These are phyloP conservation scores for Ophion obscuratus DNA, from an alignment of 2,888 invertebrate genomes.

Conservation along the genomic window DNA sequence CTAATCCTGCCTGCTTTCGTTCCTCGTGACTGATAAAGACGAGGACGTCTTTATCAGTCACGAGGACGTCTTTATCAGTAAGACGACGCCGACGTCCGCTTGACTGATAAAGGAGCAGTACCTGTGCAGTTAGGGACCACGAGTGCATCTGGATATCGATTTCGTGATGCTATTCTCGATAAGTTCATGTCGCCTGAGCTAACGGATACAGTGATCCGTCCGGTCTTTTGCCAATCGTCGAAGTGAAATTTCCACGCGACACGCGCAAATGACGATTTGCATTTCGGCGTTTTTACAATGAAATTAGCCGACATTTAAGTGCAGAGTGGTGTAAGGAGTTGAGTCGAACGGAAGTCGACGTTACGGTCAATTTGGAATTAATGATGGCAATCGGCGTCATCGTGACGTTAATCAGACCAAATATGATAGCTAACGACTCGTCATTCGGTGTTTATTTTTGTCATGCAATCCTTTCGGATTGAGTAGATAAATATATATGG, in stretches of 20 bases:
- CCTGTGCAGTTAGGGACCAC: not conserved
- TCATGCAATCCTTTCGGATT: not conserved
- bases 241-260: not conserved
- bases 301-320: not conserved
- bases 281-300: not conserved
- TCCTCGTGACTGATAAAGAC: too few species aligned
- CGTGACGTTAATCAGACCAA: not conserved
- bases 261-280: not conserved
- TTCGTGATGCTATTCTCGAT: not conserved
- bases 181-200: not conserved
- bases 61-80: too few species aligned
- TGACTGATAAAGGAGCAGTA: not conserved
- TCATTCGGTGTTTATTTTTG: not conserved
- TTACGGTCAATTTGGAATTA: not conserved
- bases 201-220: not conserved
- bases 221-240: not conserved
- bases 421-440: not conserved
- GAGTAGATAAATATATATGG: not conserved
- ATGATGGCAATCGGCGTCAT: not conserved
- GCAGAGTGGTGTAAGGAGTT: not conserved
- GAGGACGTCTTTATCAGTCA: too few species aligned
- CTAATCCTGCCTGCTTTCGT: not conserved
- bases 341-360: not conserved
- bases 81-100: not conserved
- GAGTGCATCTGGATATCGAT: not conserved